Conservation (phyloP, 2,113 vertebrate genomes). For the Cavia porcellus region DNA sequence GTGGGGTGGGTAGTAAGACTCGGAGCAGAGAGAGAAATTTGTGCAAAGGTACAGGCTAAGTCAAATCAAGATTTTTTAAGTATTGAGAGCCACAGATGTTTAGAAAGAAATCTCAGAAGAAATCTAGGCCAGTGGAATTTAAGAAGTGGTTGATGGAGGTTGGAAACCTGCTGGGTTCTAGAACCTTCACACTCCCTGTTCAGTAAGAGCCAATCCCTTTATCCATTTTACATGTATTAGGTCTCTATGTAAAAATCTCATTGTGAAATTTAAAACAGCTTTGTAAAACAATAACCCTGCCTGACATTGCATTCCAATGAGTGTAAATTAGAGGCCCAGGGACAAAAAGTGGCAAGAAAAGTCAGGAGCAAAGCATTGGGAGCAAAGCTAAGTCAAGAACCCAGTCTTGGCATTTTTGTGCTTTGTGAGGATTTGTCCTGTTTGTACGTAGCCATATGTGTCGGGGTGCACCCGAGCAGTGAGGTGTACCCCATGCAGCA, state of each 20-base stretch:
- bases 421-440: not conserved
- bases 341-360: not conserved
- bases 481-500: not conserved
- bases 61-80: not conserved
- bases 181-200: not conserved
- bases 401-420: not conserved
- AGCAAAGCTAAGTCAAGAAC: not conserved
- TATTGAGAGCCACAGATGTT: not conserved
- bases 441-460: not conserved
- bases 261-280: slow-evolving; percentile 40
- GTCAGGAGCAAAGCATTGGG: not conserved
- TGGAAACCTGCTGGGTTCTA: not conserved
- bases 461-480: not conserved
- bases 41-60: not conserved
- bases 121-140: not conserved
- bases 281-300: not conserved
- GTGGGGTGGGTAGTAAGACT: not conserved
- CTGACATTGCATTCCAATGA: not conserved
- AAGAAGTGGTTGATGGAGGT: not conserved
- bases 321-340: not conserved
- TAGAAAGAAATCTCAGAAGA: slow-evolving; percentile 16
- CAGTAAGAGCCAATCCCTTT: not conserved
- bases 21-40: not conserved
- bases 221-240: not conserved
- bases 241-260: not conserved